These are phyloP conservation scores for Parazoanthus darwini DNA, from an alignment of 92 coral and sea anemone species.

Conservation along the genomic window DNA sequence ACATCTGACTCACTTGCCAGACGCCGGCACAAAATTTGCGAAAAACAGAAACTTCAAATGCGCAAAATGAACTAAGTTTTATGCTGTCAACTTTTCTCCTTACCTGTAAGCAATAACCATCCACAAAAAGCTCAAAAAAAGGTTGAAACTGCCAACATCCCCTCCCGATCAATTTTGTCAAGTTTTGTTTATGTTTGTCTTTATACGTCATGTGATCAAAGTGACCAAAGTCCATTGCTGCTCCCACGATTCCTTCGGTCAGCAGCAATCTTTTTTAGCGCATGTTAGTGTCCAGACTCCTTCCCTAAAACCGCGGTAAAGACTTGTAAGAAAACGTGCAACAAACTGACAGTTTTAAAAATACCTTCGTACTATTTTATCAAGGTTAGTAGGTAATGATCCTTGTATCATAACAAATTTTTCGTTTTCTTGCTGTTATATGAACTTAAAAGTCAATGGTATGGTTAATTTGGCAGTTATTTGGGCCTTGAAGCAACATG, in stretches of 20 bases:
- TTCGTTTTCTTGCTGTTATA: not conserved
- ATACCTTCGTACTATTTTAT: not conserved
- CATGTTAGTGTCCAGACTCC: constrained; percentile 31
- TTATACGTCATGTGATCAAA: constrained; percentile 20
- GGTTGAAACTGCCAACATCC: not conserved
- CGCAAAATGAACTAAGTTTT: too few relatives aligned
- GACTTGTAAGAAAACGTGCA: constrained; percentile 3
- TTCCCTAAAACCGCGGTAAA: constrained; percentile 7
- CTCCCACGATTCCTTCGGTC: not conserved
- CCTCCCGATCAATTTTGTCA: not conserved
- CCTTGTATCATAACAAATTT: not conserved
- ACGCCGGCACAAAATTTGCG: too few relatives aligned
- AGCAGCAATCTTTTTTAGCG: constrained; percentile 13
- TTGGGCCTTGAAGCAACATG: constrained; percentile 30
- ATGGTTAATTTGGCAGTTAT: not conserved
- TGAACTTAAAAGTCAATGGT: not conserved
- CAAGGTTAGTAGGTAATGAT: not conserved
- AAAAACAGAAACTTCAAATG: too few relatives aligned
- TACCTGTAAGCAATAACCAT: not conserved
- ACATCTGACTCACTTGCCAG: too few relatives aligned
- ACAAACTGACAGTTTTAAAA: not conserved
- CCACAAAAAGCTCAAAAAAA: not conserved
- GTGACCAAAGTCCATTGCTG: not conserved
- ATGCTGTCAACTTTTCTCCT: not conserved
- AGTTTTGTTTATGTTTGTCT: not conserved